Conservation (phyloP, 2,888 invertebrate genomes). For the Andrena dorsata region DNA sequence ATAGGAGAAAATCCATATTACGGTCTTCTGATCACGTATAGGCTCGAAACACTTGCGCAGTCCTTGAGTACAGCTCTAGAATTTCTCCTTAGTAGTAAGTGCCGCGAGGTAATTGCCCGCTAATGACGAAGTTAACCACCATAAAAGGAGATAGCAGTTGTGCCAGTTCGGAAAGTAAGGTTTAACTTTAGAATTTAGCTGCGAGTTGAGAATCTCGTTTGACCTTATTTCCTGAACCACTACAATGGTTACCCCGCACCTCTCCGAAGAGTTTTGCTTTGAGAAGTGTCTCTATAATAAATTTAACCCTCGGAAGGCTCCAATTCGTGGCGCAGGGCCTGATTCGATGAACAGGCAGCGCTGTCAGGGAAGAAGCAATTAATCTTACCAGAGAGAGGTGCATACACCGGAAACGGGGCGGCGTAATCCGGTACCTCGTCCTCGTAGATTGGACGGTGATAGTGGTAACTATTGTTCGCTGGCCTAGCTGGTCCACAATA, state of each 20-base stretch:
- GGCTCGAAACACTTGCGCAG: constrained; percentile 2
- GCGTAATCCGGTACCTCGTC: constrained; percentile 78
- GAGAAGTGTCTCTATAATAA: no score
- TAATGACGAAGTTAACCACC: neutral
- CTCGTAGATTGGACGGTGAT: constrained; percentile 81
- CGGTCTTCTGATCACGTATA: constrained; percentile 33
- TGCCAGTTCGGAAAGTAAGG: no score
- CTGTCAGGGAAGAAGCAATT: constrained; percentile 33
- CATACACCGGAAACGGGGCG: constrained; percentile 78
- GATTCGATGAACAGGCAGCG: neutral
- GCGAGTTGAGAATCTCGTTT: no score
- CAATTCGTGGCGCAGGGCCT: neutral
- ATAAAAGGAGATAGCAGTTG: neutral
- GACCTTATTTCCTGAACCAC: no score
- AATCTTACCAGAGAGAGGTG: constrained; percentile 79
- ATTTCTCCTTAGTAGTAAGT: constrained; percentile 3
- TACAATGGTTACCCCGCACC: no score
- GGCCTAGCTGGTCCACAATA: constrained; percentile 77
- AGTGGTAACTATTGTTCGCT: constrained; percentile 73
- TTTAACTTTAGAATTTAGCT: no score
- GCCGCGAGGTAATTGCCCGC: neutral
- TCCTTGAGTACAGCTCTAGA: neutral
- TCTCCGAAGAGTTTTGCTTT: no score
- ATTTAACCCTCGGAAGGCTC: neutral
- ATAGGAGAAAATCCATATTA: constrained; percentile 26